These are phyloP conservation scores for Rhinophrynus dorsalis DNA, from an alignment of 2,797 vertebrate genomes.

Conservation along the genomic window DNA sequence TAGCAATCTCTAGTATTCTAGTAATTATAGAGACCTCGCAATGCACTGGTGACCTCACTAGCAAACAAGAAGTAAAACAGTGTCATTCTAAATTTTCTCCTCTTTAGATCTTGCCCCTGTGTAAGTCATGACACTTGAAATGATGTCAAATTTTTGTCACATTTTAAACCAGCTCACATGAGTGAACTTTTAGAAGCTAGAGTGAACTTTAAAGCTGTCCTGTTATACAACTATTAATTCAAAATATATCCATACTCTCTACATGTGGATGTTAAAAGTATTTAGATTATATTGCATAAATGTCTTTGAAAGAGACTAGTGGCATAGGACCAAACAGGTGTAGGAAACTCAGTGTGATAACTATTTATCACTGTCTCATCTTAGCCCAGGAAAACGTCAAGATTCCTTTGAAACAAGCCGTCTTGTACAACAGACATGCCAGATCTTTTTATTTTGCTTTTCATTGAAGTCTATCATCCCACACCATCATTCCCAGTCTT, in stretches of 20 bases:
- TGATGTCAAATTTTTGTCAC: too few relatives aligned
- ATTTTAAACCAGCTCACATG: too few relatives aligned
- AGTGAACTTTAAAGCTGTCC: too few relatives aligned
- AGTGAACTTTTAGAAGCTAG: too few relatives aligned
- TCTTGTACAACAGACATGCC: not conserved
- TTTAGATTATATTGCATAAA: slow-evolving; percentile 3
- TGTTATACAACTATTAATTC: slow-evolving; percentile 14
- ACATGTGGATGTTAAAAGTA: not conserved
- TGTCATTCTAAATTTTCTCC: too few relatives aligned
- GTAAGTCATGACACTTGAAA: too few relatives aligned
- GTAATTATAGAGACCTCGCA: too few relatives aligned
- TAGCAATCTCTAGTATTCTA: too few relatives aligned
- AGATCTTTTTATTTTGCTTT: not conserved
- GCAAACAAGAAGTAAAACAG: too few relatives aligned
- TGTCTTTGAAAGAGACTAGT: slow-evolving; percentile 8
- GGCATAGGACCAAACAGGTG: slow-evolving; percentile 18
- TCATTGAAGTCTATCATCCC: not conserved
- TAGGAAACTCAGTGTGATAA: not conserved
- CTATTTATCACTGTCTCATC: slow-evolving; percentile 7
- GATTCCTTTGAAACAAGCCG: not conserved
- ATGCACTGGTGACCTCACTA: too few relatives aligned
- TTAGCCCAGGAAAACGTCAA: not conserved
- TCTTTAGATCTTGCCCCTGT: too few relatives aligned
- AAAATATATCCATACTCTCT: not conserved
- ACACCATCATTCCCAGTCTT: not conserved